A percentile compares a stretch with the other conserved stretches of the same genome.
Conservation (phyloP, 2,797 vertebrate species). For the Falco rusticolus region DNA sequence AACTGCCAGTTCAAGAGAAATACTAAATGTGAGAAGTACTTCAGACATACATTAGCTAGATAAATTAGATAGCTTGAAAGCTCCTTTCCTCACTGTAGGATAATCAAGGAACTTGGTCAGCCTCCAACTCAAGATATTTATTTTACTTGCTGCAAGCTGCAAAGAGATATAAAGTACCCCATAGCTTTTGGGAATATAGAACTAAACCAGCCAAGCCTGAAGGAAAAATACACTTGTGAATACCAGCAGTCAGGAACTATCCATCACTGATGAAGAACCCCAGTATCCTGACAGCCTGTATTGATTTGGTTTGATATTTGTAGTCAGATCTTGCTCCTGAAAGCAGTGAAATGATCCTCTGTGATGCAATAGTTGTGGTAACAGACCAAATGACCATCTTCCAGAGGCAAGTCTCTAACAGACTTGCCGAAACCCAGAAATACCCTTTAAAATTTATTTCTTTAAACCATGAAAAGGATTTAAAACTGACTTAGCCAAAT, state of each 20-base stretch:
- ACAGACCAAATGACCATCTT: neutral
- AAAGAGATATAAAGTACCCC: slow-evolving; percentile 37
- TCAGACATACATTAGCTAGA: slow-evolving; percentile 19
- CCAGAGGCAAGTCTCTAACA: neutral
- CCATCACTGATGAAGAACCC: slow-evolving; percentile 38
- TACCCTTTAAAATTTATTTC: neutral
- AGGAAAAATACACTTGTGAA: slow-evolving; percentile 51
- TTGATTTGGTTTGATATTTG: slow-evolving; percentile 54
- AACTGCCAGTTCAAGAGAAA: slow-evolving; percentile 35
- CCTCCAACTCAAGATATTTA: slow-evolving; percentile 60
- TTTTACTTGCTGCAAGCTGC: slow-evolving; percentile 47
- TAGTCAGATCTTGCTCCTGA: slow-evolving; percentile 31
- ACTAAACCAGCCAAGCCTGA: neutral
- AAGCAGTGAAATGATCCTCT: neutral
- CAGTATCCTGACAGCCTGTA: slow-evolving; percentile 51
- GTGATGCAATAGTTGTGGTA: neutral
- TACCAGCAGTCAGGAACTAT: slow-evolving; percentile 45
- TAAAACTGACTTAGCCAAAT: neutral
- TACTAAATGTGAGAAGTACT: slow-evolving; percentile 16
- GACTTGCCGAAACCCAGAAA: neutral
- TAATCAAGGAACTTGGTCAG: slow-evolving; percentile 61
- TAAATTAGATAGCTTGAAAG: slow-evolving; percentile 52
- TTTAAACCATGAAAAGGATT: neutral
- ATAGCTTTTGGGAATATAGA: slow-evolving; percentile 47
- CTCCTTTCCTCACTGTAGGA: slow-evolving; percentile 41